Base-by-base conservation (phyloP, 2,888 invertebrate genomes). In the Elaeidobius kamerunicus region DNA sequence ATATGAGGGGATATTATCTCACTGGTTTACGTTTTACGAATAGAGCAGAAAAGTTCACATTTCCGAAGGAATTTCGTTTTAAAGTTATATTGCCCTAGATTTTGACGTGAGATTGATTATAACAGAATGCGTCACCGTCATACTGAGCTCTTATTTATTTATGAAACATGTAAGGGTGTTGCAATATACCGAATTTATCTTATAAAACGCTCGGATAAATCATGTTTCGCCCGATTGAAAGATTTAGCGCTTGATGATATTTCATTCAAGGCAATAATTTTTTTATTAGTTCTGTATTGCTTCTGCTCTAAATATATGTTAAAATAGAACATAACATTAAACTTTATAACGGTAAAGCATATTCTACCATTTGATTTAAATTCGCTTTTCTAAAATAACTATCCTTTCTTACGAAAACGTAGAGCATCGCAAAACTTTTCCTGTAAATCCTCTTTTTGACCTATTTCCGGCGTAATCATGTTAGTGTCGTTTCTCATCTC, bases 401-500 rank as follows among this genome's bases (percentile, higher is more conserved):
- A n/a, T n/a, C n/a, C n/a, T n/a, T n/a, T n/a, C n/a, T n/a, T n/a
- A n/a, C n/a, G n/a, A n/a, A n/a, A n/a, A n/a, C n/a, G n/a, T n/a
- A n/a, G n/a, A n/a, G n/a, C n/a, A n/a, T n/a, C n/a, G n/a, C n/a
- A 11, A 51, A 55, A 51, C 44, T 55, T 51, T 55, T 55, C 46
- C 46, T 55, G 50, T 50, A 55, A 55, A 55, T 55, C 55, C 51
- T 52, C 46, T 47, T 46, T 42, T 46, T 41, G 47, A 46, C 52
- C 47, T 14, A 55, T 55, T 55, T 55, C 45, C 50, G 18, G 46
- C 46, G 45, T 55, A 55, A 55, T 55, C 43, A 49, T 46, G 50
- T 55, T 55, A 55, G 42, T 55, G 55, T 55, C 55, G 55, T 51
- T 55, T 39, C 55, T 55, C 50, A 55, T 55, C 49, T 55, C 36